Evolutionary conservation across 2,888 invertebrate species (phyloP).

Genomic region (Matsumyia berberina): DNA sequence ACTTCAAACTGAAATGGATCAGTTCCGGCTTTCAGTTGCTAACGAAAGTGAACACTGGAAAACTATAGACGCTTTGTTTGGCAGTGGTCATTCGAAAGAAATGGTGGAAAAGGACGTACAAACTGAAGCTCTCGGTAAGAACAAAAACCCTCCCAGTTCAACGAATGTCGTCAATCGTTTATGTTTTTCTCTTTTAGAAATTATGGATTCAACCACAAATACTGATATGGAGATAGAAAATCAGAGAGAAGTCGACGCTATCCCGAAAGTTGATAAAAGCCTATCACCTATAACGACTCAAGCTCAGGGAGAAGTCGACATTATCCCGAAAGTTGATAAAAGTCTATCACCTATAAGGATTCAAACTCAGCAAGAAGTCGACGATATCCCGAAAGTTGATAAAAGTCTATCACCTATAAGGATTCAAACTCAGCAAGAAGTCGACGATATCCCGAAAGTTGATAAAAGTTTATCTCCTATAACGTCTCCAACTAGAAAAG

Average conservation of each 20-base stretch:
- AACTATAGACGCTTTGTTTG: conserved; percentile 82
- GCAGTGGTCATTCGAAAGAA: conserved; percentile 16
- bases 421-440: too few relatives aligned
- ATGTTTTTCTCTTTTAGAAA: conserved; percentile 26
- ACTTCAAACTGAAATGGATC: conserved; percentile 80
- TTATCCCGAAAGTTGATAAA: conserved; percentile 79
- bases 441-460: too few relatives aligned
- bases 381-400: too few relatives aligned
- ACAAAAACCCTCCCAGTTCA: neutral
- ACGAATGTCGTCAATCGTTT: neutral
- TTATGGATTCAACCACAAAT: conserved; percentile 79
- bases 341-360: too few relatives aligned
- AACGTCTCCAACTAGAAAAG: conserved; percentile 78
- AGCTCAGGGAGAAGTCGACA: conserved; percentile 76
- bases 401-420: too few relatives aligned
- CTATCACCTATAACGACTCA: too few relatives aligned
- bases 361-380: too few relatives aligned
- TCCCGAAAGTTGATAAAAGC: conserved; percentile 80
- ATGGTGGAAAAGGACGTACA: conserved; percentile 61
- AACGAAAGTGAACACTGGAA: conserved; percentile 83
- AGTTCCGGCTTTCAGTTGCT: conserved; percentile 80
- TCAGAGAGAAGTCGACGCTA: conserved; percentile 77
- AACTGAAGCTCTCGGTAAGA: conserved; percentile 61
- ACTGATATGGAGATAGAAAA: conserved; percentile 78
- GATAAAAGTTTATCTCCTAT: conserved; percentile 79